These are phyloP conservation scores for Gambusia affinis DNA, from an alignment of 2,113 vertebrate species.

Conservation along the genomic window DNA sequence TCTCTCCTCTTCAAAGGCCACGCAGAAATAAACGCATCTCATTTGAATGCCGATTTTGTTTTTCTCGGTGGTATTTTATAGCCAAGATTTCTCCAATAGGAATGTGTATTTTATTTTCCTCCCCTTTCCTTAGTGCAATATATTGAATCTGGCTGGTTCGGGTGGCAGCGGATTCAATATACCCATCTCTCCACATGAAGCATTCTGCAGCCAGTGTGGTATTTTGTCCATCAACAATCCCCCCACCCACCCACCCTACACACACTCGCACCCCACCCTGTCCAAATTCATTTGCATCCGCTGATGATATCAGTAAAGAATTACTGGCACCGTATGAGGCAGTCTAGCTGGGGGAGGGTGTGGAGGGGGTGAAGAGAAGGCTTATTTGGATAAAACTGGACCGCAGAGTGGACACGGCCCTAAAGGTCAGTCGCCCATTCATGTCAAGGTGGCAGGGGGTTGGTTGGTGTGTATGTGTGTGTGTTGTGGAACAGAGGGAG, in stretches of 20 bases:
- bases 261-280: conserved; percentile 23
- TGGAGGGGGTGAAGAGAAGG: conserved; percentile 38
- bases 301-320: conserved; percentile 83
- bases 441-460: conserved; percentile 74
- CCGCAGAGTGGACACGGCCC: conserved; percentile 80
- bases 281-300: conserved; percentile 81
- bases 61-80: conserved; percentile 61
- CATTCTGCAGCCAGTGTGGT: conserved; percentile 70
- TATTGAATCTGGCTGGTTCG: conserved; percentile 72
- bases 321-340: conserved; percentile 74
- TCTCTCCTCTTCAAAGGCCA: conserved; percentile 83
- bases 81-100: conserved; percentile 70
- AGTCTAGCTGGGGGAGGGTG: conserved; percentile 27
- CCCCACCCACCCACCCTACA: conserved; percentile 35
- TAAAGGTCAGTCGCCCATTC: conserved; percentile 77
- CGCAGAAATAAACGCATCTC: conserved; percentile 78
- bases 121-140: conserved; percentile 29
- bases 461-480: conserved; percentile 35
- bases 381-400: conserved; percentile 77
- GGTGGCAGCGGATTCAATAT: conserved; percentile 70
- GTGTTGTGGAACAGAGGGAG: conserved; percentile 52
- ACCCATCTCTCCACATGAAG: conserved; percentile 66
- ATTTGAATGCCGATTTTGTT: conserved; percentile 77
- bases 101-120: conserved; percentile 56
- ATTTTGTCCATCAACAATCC: conserved; percentile 68